Conservation (phyloP, 2,113 vertebrate genomes). For the Chloropsis hardwickii region DNA sequence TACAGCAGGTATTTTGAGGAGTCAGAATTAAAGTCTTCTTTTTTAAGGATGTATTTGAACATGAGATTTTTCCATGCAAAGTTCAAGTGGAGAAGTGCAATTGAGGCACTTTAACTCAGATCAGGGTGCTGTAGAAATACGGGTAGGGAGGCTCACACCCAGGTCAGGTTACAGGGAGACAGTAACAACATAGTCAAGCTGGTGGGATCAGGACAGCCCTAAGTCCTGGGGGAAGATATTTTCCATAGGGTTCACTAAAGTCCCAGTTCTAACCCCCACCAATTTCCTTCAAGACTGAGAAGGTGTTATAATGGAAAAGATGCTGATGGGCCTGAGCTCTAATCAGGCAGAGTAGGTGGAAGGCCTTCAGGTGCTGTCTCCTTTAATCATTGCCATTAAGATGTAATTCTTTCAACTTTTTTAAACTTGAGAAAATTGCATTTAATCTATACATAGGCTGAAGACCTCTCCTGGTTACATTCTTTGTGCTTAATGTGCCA, state of each 20-base stretch:
- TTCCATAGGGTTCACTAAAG: conserved; percentile 40
- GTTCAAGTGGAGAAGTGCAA: conserved; percentile 63
- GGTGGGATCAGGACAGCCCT: conserved; percentile 39
- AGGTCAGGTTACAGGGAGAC: conserved; percentile 65
- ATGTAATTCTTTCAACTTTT: conserved; percentile 41
- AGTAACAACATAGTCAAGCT: conserved; percentile 33
- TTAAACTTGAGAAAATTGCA: conserved; percentile 54
- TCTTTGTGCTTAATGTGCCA: neutral
- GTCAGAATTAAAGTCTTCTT: conserved; percentile 54
- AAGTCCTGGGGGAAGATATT: neutral
- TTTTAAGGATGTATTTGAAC: conserved; percentile 62
- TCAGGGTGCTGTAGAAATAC: neutral
- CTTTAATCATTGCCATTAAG: conserved; percentile 35
- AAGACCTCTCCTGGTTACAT: neutral
- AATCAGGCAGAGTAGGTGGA: conserved; percentile 26
- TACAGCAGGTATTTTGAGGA: conserved; percentile 5
- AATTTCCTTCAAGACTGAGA: conserved; percentile 36
- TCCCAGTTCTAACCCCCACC: conserved; percentile 63
- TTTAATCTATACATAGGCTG: neutral
- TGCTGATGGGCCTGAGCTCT: conserved; percentile 43
- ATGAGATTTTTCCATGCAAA: conserved; percentile 46
- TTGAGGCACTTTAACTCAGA: conserved; percentile 57
- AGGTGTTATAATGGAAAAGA: conserved; percentile 8
- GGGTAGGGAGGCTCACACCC: conserved; percentile 52
- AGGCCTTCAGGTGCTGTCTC: conserved; percentile 33